These are phyloP conservation scores for Pinna nobilis DNA, from an alignment of 1,140 invertebrate species.

Conservation along the genomic window DNA sequence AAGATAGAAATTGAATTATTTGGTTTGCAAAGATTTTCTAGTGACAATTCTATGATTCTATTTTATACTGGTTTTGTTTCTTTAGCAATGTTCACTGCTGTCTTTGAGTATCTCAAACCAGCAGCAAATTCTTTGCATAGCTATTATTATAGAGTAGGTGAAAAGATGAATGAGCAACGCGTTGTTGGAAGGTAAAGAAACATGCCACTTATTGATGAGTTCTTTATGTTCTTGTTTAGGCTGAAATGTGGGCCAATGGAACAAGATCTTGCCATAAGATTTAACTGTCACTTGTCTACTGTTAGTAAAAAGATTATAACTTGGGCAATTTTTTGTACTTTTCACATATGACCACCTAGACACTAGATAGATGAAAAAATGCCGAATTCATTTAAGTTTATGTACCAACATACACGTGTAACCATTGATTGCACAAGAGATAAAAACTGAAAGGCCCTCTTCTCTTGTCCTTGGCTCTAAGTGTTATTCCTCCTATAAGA, in stretches of 20 bases:
- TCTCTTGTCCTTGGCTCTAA: slow-evolving; percentile 15
- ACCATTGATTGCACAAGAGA: slow-evolving; percentile 44
- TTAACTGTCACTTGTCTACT: slow-evolving; percentile 31
- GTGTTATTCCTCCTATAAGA: slow-evolving; percentile 37
- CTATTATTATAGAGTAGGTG: slow-evolving; percentile 29
- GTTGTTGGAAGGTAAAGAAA: slow-evolving; percentile 13
- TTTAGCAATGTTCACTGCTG: not conserved
- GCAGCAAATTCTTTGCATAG: slow-evolving; percentile 9
- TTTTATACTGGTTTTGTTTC: too few relatives aligned
- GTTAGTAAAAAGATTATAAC: slow-evolving; percentile 51
- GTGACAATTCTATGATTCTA: slow-evolving; percentile 13
- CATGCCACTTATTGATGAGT: slow-evolving; percentile 37
- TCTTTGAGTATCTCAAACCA: slow-evolving; percentile 33
- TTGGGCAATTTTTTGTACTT: slow-evolving; percentile 41
- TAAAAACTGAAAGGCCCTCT: slow-evolving; percentile 26
- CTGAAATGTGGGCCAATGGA: slow-evolving; percentile 28
- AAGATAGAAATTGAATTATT: not conserved
- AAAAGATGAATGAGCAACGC: not conserved
- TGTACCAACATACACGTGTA: slow-evolving; percentile 31
- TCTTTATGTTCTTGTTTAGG: slow-evolving; percentile 46
- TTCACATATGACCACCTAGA: slow-evolving; percentile 27
- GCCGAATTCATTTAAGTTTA: slow-evolving; percentile 64
- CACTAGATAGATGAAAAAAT: slow-evolving; percentile 76
- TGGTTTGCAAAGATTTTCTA: slow-evolving; percentile 3
- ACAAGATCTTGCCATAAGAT: slow-evolving; percentile 41